These are phyloP conservation scores for Sciurus carolinensis DNA, from an alignment of 2,797 vertebrate species.

Conservation along the genomic window DNA sequence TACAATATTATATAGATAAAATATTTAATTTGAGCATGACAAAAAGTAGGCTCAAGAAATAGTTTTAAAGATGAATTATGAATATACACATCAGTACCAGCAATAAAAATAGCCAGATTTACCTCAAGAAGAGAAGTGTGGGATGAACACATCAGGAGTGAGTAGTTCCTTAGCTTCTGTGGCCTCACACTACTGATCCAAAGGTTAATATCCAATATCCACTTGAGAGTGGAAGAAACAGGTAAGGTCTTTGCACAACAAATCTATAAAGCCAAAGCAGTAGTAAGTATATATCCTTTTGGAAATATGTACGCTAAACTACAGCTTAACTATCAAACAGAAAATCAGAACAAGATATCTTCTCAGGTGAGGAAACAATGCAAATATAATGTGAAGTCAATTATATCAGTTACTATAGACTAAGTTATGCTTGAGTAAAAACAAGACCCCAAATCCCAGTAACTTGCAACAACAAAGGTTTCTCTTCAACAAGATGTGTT, in stretches of 20 bases:
- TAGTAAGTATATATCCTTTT: background rate
- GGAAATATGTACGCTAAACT: background rate
- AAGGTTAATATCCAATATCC: background rate
- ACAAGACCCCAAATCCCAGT: background rate
- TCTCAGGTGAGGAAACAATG: background rate
- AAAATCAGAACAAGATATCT: background rate
- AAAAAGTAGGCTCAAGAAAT: background rate
- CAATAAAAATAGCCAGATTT: background rate
- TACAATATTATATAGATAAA: background rate
- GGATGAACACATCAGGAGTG: background rate
- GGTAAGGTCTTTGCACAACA: background rate
- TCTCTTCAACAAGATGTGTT: background rate
- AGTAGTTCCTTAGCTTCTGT: background rate
- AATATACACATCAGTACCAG: background rate
- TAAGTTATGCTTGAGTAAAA: background rate
- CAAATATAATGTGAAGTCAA: background rate
- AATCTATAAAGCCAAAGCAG: background rate
- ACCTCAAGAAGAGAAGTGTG: background rate
- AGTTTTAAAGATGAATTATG: background rate
- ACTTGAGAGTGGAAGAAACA: background rate
- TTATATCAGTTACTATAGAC: background rate
- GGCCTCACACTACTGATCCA: background rate
- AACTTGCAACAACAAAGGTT: background rate
- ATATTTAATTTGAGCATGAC: background rate
- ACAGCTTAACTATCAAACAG: background rate